phyloP scores from a whole-genome alignment of 2,797 vertebrate genomes.

The Sorex maritimensis region DNA sequence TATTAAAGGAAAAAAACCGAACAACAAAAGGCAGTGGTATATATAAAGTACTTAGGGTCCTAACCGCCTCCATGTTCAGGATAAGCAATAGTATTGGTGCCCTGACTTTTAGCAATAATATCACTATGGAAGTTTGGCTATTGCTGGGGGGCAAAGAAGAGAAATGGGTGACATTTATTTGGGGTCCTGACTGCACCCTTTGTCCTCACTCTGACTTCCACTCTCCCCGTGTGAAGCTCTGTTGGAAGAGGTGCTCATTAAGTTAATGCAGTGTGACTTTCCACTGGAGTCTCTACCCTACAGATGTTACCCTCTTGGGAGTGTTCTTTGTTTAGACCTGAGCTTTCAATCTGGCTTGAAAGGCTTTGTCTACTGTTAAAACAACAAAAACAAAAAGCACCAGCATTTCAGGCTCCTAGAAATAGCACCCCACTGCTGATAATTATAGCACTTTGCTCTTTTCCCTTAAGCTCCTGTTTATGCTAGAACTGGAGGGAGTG shows the following conservation, averaged over 20 bases:
- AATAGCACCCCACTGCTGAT: constrained; percentile 29
- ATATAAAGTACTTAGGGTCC: neutral
- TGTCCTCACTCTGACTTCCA: neutral
- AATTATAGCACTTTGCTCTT: constrained; percentile 57
- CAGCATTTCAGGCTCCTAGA: constrained; percentile 49
- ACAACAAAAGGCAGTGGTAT: neutral
- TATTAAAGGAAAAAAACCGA: neutral
- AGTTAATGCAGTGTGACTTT: neutral
- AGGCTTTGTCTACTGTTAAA: constrained; percentile 50
- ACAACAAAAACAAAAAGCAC: neutral
- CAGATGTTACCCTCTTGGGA: constrained; percentile 47
- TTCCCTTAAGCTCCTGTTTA: constrained; percentile 36
- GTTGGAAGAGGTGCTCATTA: constrained; percentile 4
- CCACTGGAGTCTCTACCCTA: neutral
- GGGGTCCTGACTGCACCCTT: neutral
- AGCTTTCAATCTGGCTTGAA: constrained; percentile 45
- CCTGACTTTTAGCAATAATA: neutral
- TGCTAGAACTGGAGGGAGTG: constrained; percentile 5
- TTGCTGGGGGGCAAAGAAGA: constrained; percentile 1
- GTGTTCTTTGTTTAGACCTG: constrained; percentile 52
- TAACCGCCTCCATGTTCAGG: neutral
- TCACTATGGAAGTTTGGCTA: neutral
- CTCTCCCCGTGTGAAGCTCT: neutral
- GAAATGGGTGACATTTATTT: neutral
- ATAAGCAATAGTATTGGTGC: neutral